Base-by-base conservation (phyloP, 2,888 invertebrate species). In the Octodonta nipae region DNA sequence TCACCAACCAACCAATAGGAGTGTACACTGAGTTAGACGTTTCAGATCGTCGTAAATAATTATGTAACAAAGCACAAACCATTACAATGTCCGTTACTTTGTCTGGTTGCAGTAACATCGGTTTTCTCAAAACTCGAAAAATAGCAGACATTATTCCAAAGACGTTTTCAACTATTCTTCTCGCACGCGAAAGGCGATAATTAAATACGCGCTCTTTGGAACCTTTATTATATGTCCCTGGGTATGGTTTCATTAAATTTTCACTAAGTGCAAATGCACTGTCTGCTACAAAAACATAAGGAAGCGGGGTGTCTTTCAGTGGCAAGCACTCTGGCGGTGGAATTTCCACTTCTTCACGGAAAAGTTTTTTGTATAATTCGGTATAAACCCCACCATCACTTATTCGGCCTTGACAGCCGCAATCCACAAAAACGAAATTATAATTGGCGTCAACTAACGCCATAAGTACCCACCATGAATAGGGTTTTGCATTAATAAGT, bases 241-340 rank as follows among this genome's bases (percentile, higher is more conserved):
- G 16, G 28, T 36, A 47, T 10, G 44, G 45, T 28, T 48, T 48
- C 40, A 47, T 38, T 8, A 44, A 22, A 32, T 42, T 16, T 25
- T 25, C 28, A 26, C 15, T 31, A 12, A 45, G 30, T 15, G 45
- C 32, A 38, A 38, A 40, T 5, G 39, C 39, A 15, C 29, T 30
- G 30, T 39, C 39, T 8, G 14, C 39, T n/a, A 37, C 12, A 37
- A 37, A 26, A n/a, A 34, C 25, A 26, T 37, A 39, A 15, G 36
- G 36, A n/a, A 35, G 15, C 15, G 26, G 26, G 15, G 17, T 20
- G 5, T 17, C 6, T 8, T 5, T 5, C 6, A 5, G 6, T 6
- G 17, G 17, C 5, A 17, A 8, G 8, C 6, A 5, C 17, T 17
- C 17, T 6, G 17, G 17, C n/a, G n/a, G n/a, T n/a, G n/a, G n/a